Conservation (phyloP, 2,113 vertebrate genomes). For the Chionis minor region DNA sequence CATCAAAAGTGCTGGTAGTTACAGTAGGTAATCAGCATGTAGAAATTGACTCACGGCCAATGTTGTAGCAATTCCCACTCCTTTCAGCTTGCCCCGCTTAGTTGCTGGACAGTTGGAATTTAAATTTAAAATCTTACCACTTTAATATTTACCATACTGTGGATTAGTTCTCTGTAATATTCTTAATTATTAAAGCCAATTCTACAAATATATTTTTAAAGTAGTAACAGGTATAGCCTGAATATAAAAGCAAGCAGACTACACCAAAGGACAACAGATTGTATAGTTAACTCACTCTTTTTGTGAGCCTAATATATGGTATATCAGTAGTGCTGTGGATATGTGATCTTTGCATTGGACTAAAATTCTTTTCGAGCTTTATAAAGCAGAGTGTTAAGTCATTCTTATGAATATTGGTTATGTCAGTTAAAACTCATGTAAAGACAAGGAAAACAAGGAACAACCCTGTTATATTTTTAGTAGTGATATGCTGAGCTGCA, state of each 20-base stretch:
- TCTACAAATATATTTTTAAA: neutral
- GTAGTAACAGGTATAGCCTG: neutral
- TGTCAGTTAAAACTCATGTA: neutral
- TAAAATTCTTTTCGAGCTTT: neutral
- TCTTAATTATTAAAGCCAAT: neutral
- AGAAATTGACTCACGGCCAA: neutral
- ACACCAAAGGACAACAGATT: neutral
- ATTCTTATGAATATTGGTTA: neutral
- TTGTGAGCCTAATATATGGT: neutral
- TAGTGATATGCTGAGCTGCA: neutral
- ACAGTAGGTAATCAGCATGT: neutral
- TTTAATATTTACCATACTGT: constrained; percentile 1
- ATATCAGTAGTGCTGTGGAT: neutral
- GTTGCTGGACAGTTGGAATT: constrained; percentile 10
- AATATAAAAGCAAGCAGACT: neutral
- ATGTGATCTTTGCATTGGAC: neutral
- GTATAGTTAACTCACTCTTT: neutral
- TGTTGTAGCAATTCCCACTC: neutral
- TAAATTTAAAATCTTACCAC: constrained; percentile 5
- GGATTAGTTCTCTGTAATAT: neutral
- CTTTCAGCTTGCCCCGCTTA: neutral
- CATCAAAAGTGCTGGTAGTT: constrained; percentile 28
- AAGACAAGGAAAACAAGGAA: neutral
- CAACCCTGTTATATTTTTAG: neutral
- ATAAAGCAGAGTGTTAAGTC: neutral